Base-by-base conservation (phyloP, 2,797 vertebrate genomes). In the Bovichtus diacanthus region DNA sequence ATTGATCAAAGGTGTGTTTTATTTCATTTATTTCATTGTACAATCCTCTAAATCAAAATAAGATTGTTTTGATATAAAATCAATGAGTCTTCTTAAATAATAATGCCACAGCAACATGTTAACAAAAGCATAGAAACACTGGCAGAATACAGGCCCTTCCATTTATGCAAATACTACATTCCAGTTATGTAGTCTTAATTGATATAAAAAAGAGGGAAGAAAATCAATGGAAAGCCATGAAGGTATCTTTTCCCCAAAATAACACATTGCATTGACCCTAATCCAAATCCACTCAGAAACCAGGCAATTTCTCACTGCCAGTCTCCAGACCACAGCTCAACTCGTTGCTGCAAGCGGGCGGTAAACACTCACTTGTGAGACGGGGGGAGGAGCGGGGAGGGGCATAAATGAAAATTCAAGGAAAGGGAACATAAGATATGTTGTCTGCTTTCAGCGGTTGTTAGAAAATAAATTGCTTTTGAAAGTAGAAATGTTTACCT, bases 381-480 rank as follows among this genome's bases (percentile, higher is more conserved):
- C 71, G 72, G 27, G 68, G 70, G 70, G 39, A 23, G 6, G 29
- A 19, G 4, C 2, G 5, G 15, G 53, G 23, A 23, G 29, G 79
- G 54, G 79, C 66, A 70, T 73, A 82, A 92, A 94, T 92, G 90
- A 92, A 92, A 95, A 93, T 90, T 93, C 88, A 83, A 85, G 84
- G 87, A 78, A 91, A 91, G 83, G 90, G 81, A 92, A 92, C 92
- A 95, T 90, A 87, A 92, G 90, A 93, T 93, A 92, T 92, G 91
- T 93, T 93, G 91, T 94, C 91, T 92, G 83, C 90, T 92, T 93
- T 93, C 88, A 92, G 92, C 71, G 76, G 89, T 90, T 93, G 92
- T 92, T 93, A 91, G 84, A 87, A 94, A 94, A 93, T 94, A 93
- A 94, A 95, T 94, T 94, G 90, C 91, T 93, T 92, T 91, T 92